Percentiles rank a stretch among this genome's conserved stretches.
phyloP scores from a whole-genome alignment of 1,140 invertebrate genomes.

The Ceratina japonica region DNA sequence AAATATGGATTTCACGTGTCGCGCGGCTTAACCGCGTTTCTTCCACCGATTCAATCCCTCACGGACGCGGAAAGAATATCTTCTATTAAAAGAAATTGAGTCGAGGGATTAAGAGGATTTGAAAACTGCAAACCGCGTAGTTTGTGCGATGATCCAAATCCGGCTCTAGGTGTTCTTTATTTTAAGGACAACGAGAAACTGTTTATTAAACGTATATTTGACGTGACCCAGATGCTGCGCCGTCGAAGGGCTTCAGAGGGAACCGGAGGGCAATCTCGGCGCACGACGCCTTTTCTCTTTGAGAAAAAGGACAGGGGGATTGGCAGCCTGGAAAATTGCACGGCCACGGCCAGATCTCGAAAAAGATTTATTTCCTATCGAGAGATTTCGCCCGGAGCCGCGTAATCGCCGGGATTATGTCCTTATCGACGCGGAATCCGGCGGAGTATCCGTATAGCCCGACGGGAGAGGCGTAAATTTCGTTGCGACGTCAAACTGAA shows the following conservation, averaged over 20 bases:
- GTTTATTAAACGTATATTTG: slow-evolving; percentile 7
- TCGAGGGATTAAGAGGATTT: background rate
- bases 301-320: slow-evolving; percentile 5
- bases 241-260: background rate
- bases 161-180: background rate
- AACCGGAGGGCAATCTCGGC: slow-evolving; percentile 10
- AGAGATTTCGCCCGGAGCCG: no score
- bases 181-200: background rate
- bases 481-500: slow-evolving; percentile 14
- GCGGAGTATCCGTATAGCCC: background rate
- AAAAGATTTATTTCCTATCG: slow-evolving; percentile 26
- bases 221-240: no score
- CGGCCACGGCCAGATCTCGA: slow-evolving; percentile 9
- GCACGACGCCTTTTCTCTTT: background rate
- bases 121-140: no score
- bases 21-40: background rate
- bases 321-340: slow-evolving; percentile 42
- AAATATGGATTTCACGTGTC: slow-evolving; percentile 20
- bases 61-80: background rate
- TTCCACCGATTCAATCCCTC: background rate
- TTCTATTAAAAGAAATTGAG: background rate
- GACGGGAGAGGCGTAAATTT: background rate
- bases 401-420: no score
- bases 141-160: no score
- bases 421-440: no score